Conservation (phyloP, 2,888 invertebrate species). For the Hirtodrosophila cameraria region DNA sequence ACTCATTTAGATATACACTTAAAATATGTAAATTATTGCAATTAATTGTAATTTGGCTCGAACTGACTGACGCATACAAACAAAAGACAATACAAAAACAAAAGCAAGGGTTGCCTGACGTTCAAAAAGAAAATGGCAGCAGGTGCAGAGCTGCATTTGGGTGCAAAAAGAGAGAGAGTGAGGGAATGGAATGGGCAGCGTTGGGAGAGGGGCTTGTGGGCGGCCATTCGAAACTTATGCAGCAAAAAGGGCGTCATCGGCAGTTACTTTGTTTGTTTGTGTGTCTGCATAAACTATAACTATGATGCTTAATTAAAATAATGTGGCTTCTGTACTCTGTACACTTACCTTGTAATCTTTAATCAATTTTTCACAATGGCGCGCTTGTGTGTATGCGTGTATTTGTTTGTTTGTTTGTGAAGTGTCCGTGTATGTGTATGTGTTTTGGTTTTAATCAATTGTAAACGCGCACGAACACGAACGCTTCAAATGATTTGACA, state of each 20-base stretch:
- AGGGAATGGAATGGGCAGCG: neutral
- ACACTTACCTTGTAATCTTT: slow-evolving; percentile 73
- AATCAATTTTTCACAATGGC: slow-evolving; percentile 71
- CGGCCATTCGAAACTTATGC: slow-evolving; percentile 50
- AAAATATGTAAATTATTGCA: slow-evolving; percentile 69
- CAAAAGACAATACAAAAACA: slow-evolving; percentile 39
- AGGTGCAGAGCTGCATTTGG: slow-evolving; percentile 66
- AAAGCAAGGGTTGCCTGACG: slow-evolving; percentile 61
- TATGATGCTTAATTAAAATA: slow-evolving; percentile 56
- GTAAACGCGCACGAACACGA: slow-evolving; percentile 69
- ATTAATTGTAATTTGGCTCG: slow-evolving; percentile 66
- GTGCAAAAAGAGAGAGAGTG: slow-evolving; percentile 3
- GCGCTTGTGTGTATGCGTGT: slow-evolving; percentile 20
- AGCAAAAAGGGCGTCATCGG: slow-evolving; percentile 65
- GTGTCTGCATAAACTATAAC: slow-evolving; percentile 35
- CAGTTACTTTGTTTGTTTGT: slow-evolving; percentile 25
- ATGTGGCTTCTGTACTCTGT: slow-evolving; percentile 14
- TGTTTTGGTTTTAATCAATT: slow-evolving; percentile 78
- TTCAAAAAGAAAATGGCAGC: slow-evolving; percentile 74
- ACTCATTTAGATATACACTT: slow-evolving; percentile 28
- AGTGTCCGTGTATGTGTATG: slow-evolving; percentile 36
- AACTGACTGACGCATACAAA: slow-evolving; percentile 36
- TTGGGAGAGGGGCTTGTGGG: slow-evolving; percentile 18
- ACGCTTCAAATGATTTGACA: slow-evolving; percentile 70
- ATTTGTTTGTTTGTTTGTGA: slow-evolving; percentile 35